phyloP scores from a whole-genome alignment of 2,113 vertebrate species.

The Spea multiplicata region DNA sequence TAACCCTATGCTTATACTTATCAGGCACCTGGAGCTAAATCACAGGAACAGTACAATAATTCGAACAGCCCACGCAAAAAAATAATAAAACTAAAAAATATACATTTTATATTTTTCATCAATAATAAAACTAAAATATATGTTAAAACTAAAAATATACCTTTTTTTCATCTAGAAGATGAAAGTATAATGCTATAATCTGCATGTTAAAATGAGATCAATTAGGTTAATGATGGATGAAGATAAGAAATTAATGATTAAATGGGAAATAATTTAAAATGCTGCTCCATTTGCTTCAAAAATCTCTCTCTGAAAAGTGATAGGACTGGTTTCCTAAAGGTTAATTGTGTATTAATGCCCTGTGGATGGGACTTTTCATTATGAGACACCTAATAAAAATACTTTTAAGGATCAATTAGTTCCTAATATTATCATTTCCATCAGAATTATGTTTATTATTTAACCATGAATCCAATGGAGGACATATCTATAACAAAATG shows the following conservation, averaged over 20 bases:
- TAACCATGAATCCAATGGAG: background rate
- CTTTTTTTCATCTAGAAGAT: conserved; percentile 48
- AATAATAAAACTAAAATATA: too few species aligned
- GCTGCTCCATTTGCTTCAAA: conserved; percentile 56
- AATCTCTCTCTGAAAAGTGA: conserved; percentile 52
- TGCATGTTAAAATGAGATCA: conserved; percentile 61
- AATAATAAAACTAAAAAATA: too few species aligned
- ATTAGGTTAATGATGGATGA: conserved; percentile 64
- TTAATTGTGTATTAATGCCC: conserved; percentile 47
- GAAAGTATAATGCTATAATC: conserved; percentile 53
- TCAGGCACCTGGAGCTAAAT: too few species aligned
- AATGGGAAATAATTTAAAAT: conserved; percentile 62
- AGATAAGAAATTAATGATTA: conserved; percentile 61
- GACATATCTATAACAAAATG: too few species aligned
- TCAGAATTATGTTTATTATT: conserved; percentile 10
- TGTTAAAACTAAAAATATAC: too few species aligned
- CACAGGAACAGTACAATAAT: too few species aligned
- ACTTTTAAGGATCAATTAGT: conserved; percentile 36
- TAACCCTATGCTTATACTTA: too few species aligned
- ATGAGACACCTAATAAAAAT: conserved; percentile 37
- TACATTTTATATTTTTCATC: too few species aligned
- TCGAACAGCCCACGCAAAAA: too few species aligned
- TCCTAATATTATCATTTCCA: conserved; percentile 18
- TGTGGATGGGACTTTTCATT: conserved; percentile 49
- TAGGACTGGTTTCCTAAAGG: conserved; percentile 39